phyloP scores from a whole-genome alignment of 2,888 invertebrate genomes.

The Acronicta alni region DNA sequence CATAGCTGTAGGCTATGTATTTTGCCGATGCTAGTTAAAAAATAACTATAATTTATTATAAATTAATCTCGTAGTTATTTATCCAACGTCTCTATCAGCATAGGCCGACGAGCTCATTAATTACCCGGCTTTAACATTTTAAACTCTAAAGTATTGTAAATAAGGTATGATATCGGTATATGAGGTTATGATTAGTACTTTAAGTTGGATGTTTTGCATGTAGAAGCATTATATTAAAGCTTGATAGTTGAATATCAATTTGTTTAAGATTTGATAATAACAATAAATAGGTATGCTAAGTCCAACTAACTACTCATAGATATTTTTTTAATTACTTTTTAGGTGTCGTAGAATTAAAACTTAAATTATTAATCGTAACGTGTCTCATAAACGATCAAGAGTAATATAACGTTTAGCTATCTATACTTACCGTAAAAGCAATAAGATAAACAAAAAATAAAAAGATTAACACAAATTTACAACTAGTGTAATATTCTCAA shows the following conservation, averaged over 20 bases:
- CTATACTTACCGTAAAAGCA: slow-evolving; percentile 1
- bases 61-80: slow-evolving; percentile 9
- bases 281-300: too few species aligned
- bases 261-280: slow-evolving; percentile 6
- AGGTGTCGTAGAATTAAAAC: too few species aligned
- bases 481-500: slow-evolving; percentile 50
- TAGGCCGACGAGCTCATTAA: slow-evolving; percentile 14
- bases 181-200: not conserved
- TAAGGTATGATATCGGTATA: not conserved
- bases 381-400: too few species aligned
- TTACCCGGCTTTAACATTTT: not conserved
- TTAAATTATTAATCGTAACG: too few species aligned
- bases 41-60: slow-evolving; percentile 7
- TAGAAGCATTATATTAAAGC: not conserved
- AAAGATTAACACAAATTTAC: slow-evolving; percentile 54
- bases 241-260: slow-evolving; percentile 4
- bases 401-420: not conserved
- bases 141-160: fast-evolving
- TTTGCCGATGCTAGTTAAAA: not conserved
- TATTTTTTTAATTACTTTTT: too few species aligned
- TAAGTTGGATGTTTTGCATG: not conserved
- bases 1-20: too few species aligned
- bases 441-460: slow-evolving; percentile 41
- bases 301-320: too few species aligned
- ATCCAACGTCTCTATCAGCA: slow-evolving; percentile 12